Conservation (phyloP, 2,113 vertebrate genomes). For the Oncorhynchus tshawytscha region DNA sequence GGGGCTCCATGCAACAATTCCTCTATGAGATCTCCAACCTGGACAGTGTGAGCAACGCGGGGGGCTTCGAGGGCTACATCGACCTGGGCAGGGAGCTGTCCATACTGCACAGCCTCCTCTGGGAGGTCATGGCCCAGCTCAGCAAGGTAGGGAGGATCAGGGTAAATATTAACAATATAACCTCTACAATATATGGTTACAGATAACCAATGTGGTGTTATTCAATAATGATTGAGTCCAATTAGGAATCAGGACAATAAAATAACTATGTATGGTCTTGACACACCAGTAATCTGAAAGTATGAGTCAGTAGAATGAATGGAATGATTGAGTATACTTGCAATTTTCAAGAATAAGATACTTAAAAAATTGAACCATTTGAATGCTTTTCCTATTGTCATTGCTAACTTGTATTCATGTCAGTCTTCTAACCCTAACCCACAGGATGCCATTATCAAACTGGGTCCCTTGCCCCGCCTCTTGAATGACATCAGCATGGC, state of each 20-base stretch:
- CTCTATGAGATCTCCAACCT: constrained; percentile 97
- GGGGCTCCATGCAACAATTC: constrained; percentile 98
- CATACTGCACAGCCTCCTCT: constrained; percentile 91
- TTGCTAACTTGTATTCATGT: background rate
- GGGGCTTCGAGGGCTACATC: constrained; percentile 96
- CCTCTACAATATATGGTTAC: background rate
- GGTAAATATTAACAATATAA: background rate
- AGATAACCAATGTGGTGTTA: no score
- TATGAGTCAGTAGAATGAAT: no score
- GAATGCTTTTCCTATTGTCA: background rate
- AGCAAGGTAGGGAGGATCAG: constrained; percentile 81
- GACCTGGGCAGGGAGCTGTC: constrained; percentile 95
- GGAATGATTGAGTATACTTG: no score
- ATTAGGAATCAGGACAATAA: no score
- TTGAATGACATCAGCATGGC: constrained; percentile 96
- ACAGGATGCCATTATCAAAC: constrained; percentile 94
- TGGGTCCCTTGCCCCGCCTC: constrained; percentile 91
- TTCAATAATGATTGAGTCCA: no score
- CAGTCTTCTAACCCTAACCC: background rate
- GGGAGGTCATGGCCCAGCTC: constrained; percentile 95
- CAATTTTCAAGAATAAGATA: background rate
- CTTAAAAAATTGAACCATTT: background rate
- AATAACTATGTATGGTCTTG: no score
- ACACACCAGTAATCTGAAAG: no score
- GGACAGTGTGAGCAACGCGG: constrained; percentile 92